Evolutionary conservation across 2,888 invertebrate species (phyloP).

Genomic region (Corythucha ciliata): DNA sequence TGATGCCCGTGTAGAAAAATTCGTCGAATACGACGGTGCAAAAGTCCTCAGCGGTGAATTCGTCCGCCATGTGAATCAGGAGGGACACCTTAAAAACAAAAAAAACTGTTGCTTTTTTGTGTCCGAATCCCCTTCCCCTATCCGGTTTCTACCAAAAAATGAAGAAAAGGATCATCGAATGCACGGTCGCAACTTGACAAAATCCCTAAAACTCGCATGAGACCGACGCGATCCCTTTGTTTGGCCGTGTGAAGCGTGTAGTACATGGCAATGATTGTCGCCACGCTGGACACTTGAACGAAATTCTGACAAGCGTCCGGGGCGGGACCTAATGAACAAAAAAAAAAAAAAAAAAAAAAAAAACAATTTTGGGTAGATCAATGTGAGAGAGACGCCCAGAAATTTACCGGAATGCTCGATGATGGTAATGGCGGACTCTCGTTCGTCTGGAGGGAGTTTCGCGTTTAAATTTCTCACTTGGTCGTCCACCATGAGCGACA

Average conservation of each 20-base stretch:
- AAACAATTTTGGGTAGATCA: too few relatives aligned
- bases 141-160: constrained; percentile 58
- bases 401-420: constrained; percentile 69
- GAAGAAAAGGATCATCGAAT: constrained; percentile 90
- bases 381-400: too few relatives aligned
- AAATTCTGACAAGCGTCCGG: constrained; percentile 90
- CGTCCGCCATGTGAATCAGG: constrained; percentile 80
- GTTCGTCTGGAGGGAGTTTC: constrained; percentile 83
- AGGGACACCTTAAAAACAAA: constrained; percentile 56
- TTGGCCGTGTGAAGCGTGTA: constrained; percentile 83
- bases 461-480: constrained; percentile 57
- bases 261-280: constrained; percentile 89
- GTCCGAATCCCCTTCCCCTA: neutral
- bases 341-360: neutral
- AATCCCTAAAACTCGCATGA: constrained; percentile 79
- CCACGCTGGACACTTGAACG: constrained; percentile 81
- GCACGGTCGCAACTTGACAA: constrained; percentile 83
- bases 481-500: constrained; percentile 78
- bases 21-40: constrained; percentile 93
- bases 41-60: constrained; percentile 87
- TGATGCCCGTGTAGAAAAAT: constrained; percentile 82
- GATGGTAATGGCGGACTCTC: constrained; percentile 83
- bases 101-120: too few relatives aligned
- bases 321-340: constrained; percentile 55
- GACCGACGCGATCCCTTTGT: constrained; percentile 66